Conservation (phyloP, 2,113 vertebrate genomes). For the Oreotrochilus melanogaster region DNA sequence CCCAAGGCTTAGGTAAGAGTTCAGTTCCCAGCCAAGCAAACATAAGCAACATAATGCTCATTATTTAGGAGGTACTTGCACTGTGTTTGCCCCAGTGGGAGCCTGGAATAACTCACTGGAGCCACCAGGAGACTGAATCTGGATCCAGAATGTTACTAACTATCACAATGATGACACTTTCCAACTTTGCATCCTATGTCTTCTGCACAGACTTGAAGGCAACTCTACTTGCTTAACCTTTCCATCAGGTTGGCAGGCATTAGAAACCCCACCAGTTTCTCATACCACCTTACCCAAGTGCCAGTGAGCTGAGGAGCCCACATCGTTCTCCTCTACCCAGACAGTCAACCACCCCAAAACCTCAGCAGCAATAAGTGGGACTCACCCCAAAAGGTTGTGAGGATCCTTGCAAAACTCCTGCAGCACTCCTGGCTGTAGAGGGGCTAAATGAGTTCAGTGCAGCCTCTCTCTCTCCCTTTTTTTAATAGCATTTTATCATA, state of each 20-base stretch:
- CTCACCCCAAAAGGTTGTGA: neutral
- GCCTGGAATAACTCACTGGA: neutral
- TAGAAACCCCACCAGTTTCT: neutral
- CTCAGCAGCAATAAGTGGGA: neutral
- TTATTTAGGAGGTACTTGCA: neutral
- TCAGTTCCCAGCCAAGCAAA: neutral
- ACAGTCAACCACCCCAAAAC: neutral
- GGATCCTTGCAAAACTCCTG: neutral
- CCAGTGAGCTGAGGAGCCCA: neutral
- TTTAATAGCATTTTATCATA: neutral
- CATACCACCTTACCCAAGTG: neutral
- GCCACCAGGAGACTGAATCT: neutral
- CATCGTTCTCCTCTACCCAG: neutral
- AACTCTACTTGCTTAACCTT: neutral
- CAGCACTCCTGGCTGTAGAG: neutral
- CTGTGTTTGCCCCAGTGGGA: accelerated
- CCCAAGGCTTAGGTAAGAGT: neutral
- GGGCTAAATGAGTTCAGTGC: neutral
- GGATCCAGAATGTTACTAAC: neutral
- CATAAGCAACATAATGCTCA: neutral
- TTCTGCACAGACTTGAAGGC: neutral
- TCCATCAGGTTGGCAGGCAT: neutral
- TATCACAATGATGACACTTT: neutral
- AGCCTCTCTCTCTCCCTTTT: neutral
- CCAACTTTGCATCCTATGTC: neutral